phyloP scores from a whole-genome alignment of 2,888 invertebrate species.

The Zootermopsis nevadensis region DNA sequence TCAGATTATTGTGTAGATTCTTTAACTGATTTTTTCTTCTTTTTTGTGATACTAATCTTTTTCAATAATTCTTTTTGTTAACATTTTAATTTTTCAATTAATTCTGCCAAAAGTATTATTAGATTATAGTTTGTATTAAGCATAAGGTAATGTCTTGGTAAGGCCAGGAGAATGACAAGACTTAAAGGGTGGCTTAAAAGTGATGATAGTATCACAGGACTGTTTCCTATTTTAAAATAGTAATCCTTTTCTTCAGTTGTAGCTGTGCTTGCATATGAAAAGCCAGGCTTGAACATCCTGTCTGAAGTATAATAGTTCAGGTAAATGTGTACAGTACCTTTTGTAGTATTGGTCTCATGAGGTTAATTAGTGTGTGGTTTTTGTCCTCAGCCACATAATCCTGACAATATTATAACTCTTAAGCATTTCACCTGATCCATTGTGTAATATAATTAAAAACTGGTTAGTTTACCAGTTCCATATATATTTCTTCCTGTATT shows the following conservation, averaged over 20 bases:
- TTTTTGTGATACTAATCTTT: neutral
- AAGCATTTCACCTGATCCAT: neutral
- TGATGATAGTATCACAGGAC: neutral
- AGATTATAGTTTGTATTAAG: too few species aligned
- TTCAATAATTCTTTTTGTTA: neutral
- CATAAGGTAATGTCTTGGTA: neutral
- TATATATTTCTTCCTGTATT: neutral
- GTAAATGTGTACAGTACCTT: conserved; percentile 10
- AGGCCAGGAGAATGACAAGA: neutral
- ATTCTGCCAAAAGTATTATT: too few species aligned
- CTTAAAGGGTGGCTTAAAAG: neutral
- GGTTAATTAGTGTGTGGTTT: conserved; percentile 39
- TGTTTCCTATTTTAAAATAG: neutral
- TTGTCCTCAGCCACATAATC: neutral
- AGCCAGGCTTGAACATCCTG: conserved; percentile 12
- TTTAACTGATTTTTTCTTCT: neutral
- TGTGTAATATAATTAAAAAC: neutral
- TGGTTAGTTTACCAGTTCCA: neutral
- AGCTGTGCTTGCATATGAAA: neutral
- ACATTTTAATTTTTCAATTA: too few species aligned
- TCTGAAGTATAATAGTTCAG: neutral
- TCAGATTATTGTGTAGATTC: neutral
- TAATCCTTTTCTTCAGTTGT: neutral
- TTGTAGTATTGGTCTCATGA: conserved; percentile 54
- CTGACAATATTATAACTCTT: neutral